Conservation (phyloP, 2,113 vertebrate species). For the Epinephelus moara region DNA sequence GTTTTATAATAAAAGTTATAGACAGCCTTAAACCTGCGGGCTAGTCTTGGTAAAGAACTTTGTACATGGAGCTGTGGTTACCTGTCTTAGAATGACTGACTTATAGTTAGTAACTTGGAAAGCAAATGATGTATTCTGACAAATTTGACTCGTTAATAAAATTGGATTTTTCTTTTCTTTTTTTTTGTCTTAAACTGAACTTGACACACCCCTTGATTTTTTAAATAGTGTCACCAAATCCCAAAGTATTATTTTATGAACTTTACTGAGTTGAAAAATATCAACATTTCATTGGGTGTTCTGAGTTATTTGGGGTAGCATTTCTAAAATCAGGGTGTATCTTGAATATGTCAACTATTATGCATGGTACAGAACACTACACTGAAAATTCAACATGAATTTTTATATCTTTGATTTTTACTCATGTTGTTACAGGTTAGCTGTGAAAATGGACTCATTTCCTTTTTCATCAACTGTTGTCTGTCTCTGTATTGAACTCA, state of each 20-base stretch:
- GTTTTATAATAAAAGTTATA: background rate
- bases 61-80: slow-evolving; percentile 11
- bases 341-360: background rate
- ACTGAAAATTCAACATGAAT: background rate
- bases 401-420: slow-evolving; percentile 37
- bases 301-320: background rate
- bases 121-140: slow-evolving; percentile 19
- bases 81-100: slow-evolving; percentile 12
- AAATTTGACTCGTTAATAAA: slow-evolving; percentile 11
- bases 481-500: slow-evolving; percentile 6
- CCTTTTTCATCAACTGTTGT: background rate
- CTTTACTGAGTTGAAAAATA: background rate
- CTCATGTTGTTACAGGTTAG: slow-evolving; percentile 26
- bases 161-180: background rate
- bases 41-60: slow-evolving; percentile 17
- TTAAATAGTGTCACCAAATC: background rate
- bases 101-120: slow-evolving; percentile 7
- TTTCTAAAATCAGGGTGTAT: background rate
- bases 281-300: background rate
- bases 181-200: background rate
- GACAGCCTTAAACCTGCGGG: background rate
- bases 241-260: background rate
- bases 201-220: background rate
- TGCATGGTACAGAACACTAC: background rate
- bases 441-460: slow-evolving; percentile 4